These are phyloP conservation scores for Progne subis DNA, from an alignment of 2,113 vertebrate species.

Conservation along the genomic window DNA sequence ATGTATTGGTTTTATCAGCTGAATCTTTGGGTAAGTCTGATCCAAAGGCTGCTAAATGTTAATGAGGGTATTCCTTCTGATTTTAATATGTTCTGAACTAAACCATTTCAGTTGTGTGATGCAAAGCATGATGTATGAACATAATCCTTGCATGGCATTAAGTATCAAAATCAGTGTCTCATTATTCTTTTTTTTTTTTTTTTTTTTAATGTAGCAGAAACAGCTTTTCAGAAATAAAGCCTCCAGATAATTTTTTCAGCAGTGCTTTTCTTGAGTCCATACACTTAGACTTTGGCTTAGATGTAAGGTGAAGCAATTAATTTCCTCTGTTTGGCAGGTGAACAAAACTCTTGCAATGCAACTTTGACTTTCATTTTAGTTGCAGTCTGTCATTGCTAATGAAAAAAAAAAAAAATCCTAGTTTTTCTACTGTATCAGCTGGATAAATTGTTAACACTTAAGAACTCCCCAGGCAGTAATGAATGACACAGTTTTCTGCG, in stretches of 20 bases:
- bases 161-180: background rate
- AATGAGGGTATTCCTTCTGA: conserved; percentile 10
- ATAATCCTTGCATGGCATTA: background rate
- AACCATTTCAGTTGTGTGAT: background rate
- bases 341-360: conserved; percentile 53
- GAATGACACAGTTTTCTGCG: conserved; percentile 73
- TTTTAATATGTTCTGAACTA: background rate
- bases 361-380: conserved; percentile 65
- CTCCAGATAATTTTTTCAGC: background rate
- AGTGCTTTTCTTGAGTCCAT: background rate
- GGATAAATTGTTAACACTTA: conserved; percentile 74
- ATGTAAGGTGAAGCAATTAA: conserved; percentile 23
- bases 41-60: conserved; percentile 26
- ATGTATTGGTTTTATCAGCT: conserved; percentile 27
- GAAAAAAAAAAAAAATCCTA: conserved; percentile 53
- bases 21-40: conserved; percentile 11
- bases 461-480: conserved; percentile 64
- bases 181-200: conserved; percentile 31
- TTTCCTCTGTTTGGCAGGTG: conserved; percentile 35
- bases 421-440: conserved; percentile 62
- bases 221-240: conserved; percentile 4
- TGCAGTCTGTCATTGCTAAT: conserved; percentile 59
- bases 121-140: background rate
- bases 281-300: conserved; percentile 11
- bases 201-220: conserved; percentile 10